Evolutionary conservation across 2,888 invertebrate species (phyloP), one percentile per base, ranked within the genome.

Genomic region (Drosophila flavopinicola): DNA sequence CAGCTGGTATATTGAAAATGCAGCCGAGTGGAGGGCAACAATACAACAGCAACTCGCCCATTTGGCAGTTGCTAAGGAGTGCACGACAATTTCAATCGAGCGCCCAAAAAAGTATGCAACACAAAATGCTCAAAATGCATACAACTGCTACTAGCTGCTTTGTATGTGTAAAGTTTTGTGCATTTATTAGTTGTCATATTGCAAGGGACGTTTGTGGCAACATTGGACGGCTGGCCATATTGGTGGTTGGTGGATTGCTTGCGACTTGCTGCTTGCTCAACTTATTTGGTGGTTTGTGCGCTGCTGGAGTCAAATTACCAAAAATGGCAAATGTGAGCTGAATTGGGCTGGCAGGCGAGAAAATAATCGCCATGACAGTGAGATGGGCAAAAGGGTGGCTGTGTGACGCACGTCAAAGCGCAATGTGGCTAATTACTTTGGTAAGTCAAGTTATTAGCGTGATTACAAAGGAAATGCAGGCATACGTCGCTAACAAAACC

Each of bases 381-480:
- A 11, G 30, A 32, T 29, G 44, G 66, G 48, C 6, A 25, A 49
- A 27, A 35, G 17, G 30, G 37, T 33, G 54, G 38, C 41, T 38
- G 23, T 32, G 27, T 32, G 32, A 54, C 54, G 60, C 60, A 68
- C 51, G 47, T 54, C 35, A 71, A 51, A 63, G 79, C 79, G 73
- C 76, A 78, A 73, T 85, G 87, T 78, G 84, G 87, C 84, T 85
- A 85, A 85, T 85, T 85, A 85, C 84, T 87, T 82, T 77, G 71
- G 79, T 75, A 85, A 82, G 83, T 78, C 87, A 84, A 86, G 85
- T 85, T 85, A 85, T 85, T 86, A 82, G 85, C 87, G 85, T 78
- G 87, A 85, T 85, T 85, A 87, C 87, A 78, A 76, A 83, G 80
- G 77, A 80, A 69, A 61, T 68, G 72, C 63, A 76, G 49, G 35